A percentile compares a stretch with the other conserved stretches of the same genome.
phyloP scores from a whole-genome alignment of 2,888 invertebrate species.

The Allygus modestus region DNA sequence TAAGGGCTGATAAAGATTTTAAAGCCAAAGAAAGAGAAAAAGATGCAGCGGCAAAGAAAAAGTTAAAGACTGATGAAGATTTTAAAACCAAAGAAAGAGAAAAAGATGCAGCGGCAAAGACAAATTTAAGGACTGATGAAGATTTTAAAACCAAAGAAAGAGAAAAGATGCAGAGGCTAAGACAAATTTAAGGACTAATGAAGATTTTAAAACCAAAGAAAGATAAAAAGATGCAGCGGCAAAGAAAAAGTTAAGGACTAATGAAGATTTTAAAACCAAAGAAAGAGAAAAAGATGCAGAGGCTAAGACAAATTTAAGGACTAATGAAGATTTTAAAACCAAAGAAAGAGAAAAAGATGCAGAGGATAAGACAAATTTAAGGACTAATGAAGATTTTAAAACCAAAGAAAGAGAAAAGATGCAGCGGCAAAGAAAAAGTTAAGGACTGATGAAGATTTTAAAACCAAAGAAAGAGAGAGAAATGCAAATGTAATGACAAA shows the following conservation, averaged over 20 bases:
- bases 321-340: too few species aligned
- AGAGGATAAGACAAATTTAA: too few species aligned
- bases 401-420: too few species aligned
- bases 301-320: background rate
- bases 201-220: too few species aligned
- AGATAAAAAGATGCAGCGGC: too few species aligned
- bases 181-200: too few species aligned
- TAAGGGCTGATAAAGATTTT: background rate
- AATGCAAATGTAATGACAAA: background rate
- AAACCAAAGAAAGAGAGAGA: conserved; percentile 5
- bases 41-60: background rate
- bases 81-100: background rate
- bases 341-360: too few species aligned
- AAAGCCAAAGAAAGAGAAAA: background rate
- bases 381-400: too few species aligned
- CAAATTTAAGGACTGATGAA: background rate
- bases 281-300: background rate
- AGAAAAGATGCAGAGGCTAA: background rate
- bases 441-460: too few species aligned
- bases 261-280: background rate
- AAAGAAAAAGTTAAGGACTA: background rate
- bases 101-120: background rate
- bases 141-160: background rate
- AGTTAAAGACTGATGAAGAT: background rate
- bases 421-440: too few species aligned